Percentiles rank a stretch among this genome's conserved stretches.
Evolutionary conservation across 2,888 invertebrate species (phyloP).

Genomic region (Agrotis segetum): DNA sequence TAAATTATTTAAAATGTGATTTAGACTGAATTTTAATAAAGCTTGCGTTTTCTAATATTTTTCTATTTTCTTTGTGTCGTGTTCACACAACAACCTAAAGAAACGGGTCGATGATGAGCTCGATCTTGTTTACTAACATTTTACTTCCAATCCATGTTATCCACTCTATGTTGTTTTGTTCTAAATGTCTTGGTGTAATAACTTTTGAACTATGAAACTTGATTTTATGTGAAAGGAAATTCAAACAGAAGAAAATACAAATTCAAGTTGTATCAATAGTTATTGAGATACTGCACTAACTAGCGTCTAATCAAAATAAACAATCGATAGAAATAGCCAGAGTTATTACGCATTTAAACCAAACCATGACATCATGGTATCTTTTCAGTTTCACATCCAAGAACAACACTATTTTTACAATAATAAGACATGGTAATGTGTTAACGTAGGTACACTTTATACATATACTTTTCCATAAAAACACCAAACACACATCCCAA

Average conservation of each 20-base stretch:
- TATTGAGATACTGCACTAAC: slow-evolving; percentile 31
- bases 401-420: slow-evolving; percentile 31
- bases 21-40: slow-evolving; percentile 90
- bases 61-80: slow-evolving; percentile 81
- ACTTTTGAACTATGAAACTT: slow-evolving; percentile 11
- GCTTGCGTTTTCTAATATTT: slow-evolving; percentile 87
- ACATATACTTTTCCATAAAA: slow-evolving; percentile 12
- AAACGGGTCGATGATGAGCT: slow-evolving; percentile 83
- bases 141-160: slow-evolving; percentile 60
- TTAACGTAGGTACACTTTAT: slow-evolving; percentile 22
- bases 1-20: slow-evolving; percentile 83
- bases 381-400: slow-evolving; percentile 39
- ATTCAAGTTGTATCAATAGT: slow-evolving; percentile 12
- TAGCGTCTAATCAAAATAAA: slow-evolving; percentile 60
- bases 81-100: slow-evolving; percentile 70
- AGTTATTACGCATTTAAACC: slow-evolving; percentile 43
- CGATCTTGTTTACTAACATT: slow-evolving; percentile 81
- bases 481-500: slow-evolving; percentile 19
- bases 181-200: slow-evolving; percentile 25
- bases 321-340: slow-evolving; percentile 59
- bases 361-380: slow-evolving; percentile 59
- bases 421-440: slow-evolving; percentile 4
- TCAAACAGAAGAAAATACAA: slow-evolving; percentile 8
- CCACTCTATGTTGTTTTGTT: slow-evolving; percentile 58
- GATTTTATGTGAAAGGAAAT: slow-evolving; percentile 14